Percentiles rank a stretch among this genome's conserved stretches.
phyloP scores from a whole-genome alignment of 2,113 vertebrate genomes.

The Salvator merianae region DNA sequence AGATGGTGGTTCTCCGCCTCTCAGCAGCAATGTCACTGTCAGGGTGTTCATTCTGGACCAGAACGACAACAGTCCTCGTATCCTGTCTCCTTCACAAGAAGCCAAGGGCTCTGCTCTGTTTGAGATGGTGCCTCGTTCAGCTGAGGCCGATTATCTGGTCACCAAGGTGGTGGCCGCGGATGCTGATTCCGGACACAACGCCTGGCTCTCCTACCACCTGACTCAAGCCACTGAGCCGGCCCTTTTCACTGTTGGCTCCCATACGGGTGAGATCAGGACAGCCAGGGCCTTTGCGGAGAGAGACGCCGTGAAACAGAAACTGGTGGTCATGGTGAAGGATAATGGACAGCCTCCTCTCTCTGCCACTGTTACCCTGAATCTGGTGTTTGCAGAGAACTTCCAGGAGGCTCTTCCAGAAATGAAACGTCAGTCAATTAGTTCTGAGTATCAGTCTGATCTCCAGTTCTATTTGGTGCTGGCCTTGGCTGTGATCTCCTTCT shows the following conservation, averaged over 20 bases:
- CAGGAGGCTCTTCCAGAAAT: slow-evolving; percentile 30
- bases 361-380: slow-evolving; percentile 10
- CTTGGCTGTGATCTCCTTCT: slow-evolving; percentile 49
- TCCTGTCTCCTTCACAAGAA: slow-evolving; percentile 24
- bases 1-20: slow-evolving; percentile 32
- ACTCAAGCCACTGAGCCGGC: neutral
- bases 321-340: slow-evolving; percentile 21
- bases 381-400: slow-evolving; percentile 29
- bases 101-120: slow-evolving; percentile 33
- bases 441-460: slow-evolving; percentile 37
- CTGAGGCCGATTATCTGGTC: slow-evolving; percentile 14
- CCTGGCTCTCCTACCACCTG: slow-evolving; percentile 19
- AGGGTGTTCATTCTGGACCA: slow-evolving; percentile 3
- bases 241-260: neutral
- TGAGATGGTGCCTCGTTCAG: slow-evolving; percentile 30
- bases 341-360: slow-evolving; percentile 23
- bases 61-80: slow-evolving; percentile 13
- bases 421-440: neutral
- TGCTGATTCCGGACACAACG: slow-evolving; percentile 28
- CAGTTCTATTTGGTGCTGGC: slow-evolving; percentile 63
- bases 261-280: slow-evolving; percentile 15
- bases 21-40: slow-evolving; percentile 13
- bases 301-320: slow-evolving; percentile 13
- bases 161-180: slow-evolving; percentile 24
- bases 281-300: neutral